A percentile compares a stretch with the other conserved stretches of the same genome.
These are phyloP conservation scores for Bufo bufo DNA, from an alignment of 2,113 vertebrate genomes.

Conservation along the genomic window DNA sequence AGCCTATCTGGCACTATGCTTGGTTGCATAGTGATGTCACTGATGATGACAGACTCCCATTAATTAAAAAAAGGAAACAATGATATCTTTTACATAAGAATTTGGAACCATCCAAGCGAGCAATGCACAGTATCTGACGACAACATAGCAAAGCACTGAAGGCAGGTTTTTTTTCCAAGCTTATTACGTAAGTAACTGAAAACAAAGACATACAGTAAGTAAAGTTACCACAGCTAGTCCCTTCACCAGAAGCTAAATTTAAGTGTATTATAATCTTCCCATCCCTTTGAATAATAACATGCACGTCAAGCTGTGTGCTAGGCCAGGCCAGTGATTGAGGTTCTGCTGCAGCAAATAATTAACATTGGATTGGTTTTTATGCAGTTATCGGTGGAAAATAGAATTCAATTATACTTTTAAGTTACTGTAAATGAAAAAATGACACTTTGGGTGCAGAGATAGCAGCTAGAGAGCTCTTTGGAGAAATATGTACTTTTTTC, in stretches of 20 bases:
- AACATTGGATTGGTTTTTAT: neutral
- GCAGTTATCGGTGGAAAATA: neutral
- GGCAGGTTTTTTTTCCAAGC: neutral
- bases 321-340: slow-evolving; percentile 90
- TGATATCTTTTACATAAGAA: neutral
- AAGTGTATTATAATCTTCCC: slow-evolving; percentile 30
- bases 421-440: neutral
- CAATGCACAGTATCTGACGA: neutral
- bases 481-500: neutral
- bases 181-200: neutral
- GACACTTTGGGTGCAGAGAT: slow-evolving; percentile 52
- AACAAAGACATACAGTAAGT: neutral
- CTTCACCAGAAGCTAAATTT: neutral
- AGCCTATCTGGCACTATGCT: too few relatives aligned
- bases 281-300: slow-evolving; percentile 77
- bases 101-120: neutral
- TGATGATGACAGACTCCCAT: neutral
- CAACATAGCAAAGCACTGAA: neutral
- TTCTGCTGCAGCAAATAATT: slow-evolving; percentile 88
- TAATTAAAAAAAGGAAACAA: neutral
- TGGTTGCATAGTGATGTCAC: too few relatives aligned
- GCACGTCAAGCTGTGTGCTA: slow-evolving; percentile 94
- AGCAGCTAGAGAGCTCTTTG: neutral
- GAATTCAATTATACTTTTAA: neutral
- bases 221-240: neutral